Percentiles rank a stretch among this genome's conserved stretches.
Evolutionary conservation across 35 echinoderm and acorn worm species (phyloP).

Genomic region (Acanthaster planci): DNA sequence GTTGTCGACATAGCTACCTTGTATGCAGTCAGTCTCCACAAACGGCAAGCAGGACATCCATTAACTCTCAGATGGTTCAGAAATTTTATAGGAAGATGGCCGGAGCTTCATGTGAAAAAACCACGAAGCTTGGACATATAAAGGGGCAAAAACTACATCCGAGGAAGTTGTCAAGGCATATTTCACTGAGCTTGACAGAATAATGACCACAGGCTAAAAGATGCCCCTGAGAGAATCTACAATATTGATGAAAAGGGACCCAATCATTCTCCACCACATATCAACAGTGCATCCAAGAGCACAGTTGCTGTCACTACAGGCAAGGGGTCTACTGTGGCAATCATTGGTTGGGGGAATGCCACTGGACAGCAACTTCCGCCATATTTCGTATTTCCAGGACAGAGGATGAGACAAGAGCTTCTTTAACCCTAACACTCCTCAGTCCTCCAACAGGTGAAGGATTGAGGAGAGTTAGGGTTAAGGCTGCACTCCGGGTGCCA

Average conservation of each 20-base stretch:
- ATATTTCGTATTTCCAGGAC: constrained; percentile 36
- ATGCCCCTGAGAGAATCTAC: background rate
- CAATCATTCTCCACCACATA: background rate
- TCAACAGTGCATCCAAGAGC: background rate
- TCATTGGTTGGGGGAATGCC: constrained; percentile 2
- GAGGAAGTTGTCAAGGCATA: background rate
- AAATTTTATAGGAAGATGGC: background rate
- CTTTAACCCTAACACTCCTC: too few species aligned
- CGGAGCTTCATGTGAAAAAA: too few species aligned
- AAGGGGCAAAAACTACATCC: background rate
- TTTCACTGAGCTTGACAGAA: too few species aligned
- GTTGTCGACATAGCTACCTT: background rate
- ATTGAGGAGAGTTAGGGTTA: too few species aligned
- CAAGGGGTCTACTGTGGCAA: too few species aligned
- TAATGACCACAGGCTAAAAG: background rate
- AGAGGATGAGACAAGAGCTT: background rate
- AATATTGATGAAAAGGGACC: background rate
- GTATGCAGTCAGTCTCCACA: too few species aligned
- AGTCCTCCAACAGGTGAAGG: too few species aligned
- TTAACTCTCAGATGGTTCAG: background rate
- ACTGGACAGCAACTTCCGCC: constrained; percentile 9
- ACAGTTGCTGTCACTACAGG: background rate
- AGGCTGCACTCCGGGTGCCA: background rate
- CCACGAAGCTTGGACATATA: background rate
- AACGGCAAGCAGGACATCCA: background rate